These are phyloP conservation scores for Chondrilla cf. caribensis DNA, from an alignment of 37 sponge, comb jelly and placozoan species.

Conservation along the genomic window DNA sequence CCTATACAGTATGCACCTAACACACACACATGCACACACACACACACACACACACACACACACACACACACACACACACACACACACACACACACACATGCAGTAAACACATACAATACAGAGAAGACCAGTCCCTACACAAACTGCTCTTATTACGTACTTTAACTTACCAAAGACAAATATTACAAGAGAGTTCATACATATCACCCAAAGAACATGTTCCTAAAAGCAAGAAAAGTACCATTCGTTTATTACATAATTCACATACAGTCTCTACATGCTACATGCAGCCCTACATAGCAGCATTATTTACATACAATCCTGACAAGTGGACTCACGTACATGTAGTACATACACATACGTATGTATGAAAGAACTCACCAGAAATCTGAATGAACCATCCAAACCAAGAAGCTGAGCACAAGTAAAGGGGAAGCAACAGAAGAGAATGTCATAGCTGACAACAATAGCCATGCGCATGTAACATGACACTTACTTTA, in stretches of 20 bases:
- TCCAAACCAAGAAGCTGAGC: slow-evolving; percentile 84
- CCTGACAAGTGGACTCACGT: no score
- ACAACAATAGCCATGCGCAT: no score
- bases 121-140: background rate
- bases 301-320: no score
- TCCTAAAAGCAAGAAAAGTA: slow-evolving; percentile 55
- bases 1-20: background rate
- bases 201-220: slow-evolving; percentile 86
- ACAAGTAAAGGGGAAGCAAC: background rate
- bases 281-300: no score
- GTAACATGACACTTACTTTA: slow-evolving; percentile 17
- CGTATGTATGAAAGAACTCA: slow-evolving; percentile 18
- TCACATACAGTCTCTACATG: no score
- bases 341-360: background rate
- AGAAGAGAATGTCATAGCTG: no score
- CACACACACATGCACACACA: no score
- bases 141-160: no score
- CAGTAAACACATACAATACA: background rate
- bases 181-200: slow-evolving; percentile 57
- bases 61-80: no score
- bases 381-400: slow-evolving; percentile 83
- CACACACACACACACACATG: background rate
- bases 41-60: no score
- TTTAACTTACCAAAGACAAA: slow-evolving; percentile 68
- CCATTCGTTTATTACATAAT: no score